Evolutionary conservation across 64 coral and sea anemone species (phyloP), one percentile per base, ranked within the genome.

Genomic region (Montipora sp.): DNA sequence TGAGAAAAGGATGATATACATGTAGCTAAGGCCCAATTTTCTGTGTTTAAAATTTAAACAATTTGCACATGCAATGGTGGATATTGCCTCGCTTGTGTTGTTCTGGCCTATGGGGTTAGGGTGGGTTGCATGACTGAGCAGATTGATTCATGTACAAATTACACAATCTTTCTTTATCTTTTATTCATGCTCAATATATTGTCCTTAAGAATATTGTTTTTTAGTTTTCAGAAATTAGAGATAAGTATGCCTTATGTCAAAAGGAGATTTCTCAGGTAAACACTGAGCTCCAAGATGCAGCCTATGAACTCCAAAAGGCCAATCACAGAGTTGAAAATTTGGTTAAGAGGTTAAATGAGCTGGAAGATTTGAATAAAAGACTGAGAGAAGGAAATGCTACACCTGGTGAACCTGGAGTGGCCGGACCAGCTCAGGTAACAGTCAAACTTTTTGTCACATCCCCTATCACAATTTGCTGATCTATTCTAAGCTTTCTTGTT

Each of bases 171-270:
- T 36, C 27, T 36, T 36, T 36, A 36, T 36, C 36, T 36, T 36
- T 36, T 36, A 36, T 36, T 36, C 36, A 36, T 2, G 36, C 36
- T 57, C 7, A 57, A 8, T 3, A 57, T 57, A 3, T 57, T 57
- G 53, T 8, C 11, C 36, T 36, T 36, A 1, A 0, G 43, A 16
- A 73, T 57, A 75, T 61, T 21, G 10, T 13, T 51, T 83, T 93
- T 19, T 22, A 99, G 98, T 99, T 99, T 93, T 96, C 98, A 84
- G 94, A 99, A 83, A 77, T 99, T n/a, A 76, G 98, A 7, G 94
- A 99, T 77, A 99, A 99, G 23, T 99, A 99, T 87, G 98, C 98
- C 1, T 80, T 96, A 23, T 81, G 92, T 47, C 92, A 96, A 83
- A 93, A 95, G 72, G 98, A 99, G 69, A 92, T 99, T 57, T 94